Evolutionary conservation across 2,888 invertebrate genomes (phyloP).

Genomic region (Bellardia pandia): DNA sequence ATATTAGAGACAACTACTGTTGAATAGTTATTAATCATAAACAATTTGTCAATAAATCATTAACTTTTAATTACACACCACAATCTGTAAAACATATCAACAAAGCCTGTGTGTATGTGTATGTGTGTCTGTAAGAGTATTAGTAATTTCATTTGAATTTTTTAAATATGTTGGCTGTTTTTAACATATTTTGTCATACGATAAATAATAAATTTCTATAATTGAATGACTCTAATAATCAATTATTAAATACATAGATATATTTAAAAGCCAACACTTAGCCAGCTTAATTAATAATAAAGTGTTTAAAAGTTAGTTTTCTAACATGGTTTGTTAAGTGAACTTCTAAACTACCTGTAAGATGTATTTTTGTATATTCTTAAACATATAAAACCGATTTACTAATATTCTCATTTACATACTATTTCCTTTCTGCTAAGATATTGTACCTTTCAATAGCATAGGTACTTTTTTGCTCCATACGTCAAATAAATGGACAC

Average conservation of each 20-base stretch:
- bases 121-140: not conserved
- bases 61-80: conserved; percentile 52
- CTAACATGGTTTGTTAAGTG: too few relatives aligned
- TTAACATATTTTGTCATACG: conserved; percentile 38
- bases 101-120: not conserved
- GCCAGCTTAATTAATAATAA: not conserved
- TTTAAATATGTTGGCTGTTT: conserved; percentile 27
- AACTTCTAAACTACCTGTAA: too few relatives aligned
- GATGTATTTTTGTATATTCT: too few relatives aligned
- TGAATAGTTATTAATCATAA: conserved; percentile 63
- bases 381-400: too few relatives aligned
- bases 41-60: conserved; percentile 70
- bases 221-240: conserved; percentile 48
- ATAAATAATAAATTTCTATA: conserved; percentile 54
- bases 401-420: too few relatives aligned
- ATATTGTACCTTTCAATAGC: too few relatives aligned
- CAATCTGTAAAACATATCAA: conserved; percentile 51
- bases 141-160: conserved; percentile 15
- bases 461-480: too few relatives aligned
- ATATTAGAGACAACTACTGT: not conserved
- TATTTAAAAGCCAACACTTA: not conserved
- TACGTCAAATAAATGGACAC: too few relatives aligned
- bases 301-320: not conserved
- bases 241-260: conserved; percentile 13
- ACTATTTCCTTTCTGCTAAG: too few relatives aligned